Evolutionary conservation across 2,113 vertebrate genomes (phyloP).

Genomic region (Blennius ocellaris): DNA sequence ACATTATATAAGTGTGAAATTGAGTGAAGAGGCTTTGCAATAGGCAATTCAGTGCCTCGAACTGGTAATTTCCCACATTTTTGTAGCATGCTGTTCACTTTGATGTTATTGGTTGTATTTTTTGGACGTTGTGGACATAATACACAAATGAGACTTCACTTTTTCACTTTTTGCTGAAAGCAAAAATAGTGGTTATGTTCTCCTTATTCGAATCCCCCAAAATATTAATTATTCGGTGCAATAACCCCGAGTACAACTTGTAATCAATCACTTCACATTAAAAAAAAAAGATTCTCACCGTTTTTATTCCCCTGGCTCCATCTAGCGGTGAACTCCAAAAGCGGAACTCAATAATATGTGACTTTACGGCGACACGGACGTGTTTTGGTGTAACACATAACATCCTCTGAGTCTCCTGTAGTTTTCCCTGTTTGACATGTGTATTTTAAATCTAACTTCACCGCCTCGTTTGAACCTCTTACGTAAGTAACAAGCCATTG

Average conservation of each 20-base stretch:
- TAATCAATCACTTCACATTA: too few species aligned
- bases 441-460: slow-evolving; percentile 5
- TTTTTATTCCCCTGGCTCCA: too few species aligned
- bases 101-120: not conserved
- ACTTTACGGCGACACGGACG: slow-evolving; percentile 16
- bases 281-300: too few species aligned
- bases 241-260: too few species aligned
- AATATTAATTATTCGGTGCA: too few species aligned
- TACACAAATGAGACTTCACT: slow-evolving; percentile 39
- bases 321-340: not conserved
- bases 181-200: slow-evolving; percentile 30
- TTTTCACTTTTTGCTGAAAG: slow-evolving; percentile 53
- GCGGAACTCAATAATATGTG: slow-evolving; percentile 39
- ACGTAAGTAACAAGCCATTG: slow-evolving; percentile 27
- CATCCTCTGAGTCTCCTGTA: slow-evolving; percentile 27
- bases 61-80: too few species aligned
- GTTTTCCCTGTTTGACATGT: slow-evolving; percentile 47
- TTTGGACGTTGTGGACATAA: slow-evolving; percentile 20
- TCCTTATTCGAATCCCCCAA: not conserved
- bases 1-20: too few species aligned
- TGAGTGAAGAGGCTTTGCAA: too few species aligned
- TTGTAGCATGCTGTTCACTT: too few species aligned
- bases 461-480: not conserved
- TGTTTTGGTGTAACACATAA: slow-evolving; percentile 77
- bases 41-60: too few species aligned